Percentiles rank a stretch among this genome's conserved stretches.
These are phyloP conservation scores for Pseudotriccus pelzelni DNA, from an alignment of 2,797 vertebrate genomes.

Conservation along the genomic window DNA sequence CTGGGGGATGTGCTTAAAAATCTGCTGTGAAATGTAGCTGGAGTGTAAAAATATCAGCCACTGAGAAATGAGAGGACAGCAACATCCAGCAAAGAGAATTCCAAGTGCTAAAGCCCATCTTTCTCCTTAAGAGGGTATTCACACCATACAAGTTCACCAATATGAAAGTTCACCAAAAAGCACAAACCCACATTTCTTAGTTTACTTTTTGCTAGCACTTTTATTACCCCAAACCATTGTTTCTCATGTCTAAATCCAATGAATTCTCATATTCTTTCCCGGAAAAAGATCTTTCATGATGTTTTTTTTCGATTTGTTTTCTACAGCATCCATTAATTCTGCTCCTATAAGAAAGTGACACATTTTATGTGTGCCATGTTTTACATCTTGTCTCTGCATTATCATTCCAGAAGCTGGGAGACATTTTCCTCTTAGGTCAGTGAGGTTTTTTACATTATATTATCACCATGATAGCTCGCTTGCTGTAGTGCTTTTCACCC, in stretches of 20 bases:
- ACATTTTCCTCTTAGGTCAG: neutral
- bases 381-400: neutral
- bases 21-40: neutral
- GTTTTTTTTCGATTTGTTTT: neutral
- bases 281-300: neutral
- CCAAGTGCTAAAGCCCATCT: neutral
- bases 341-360: neutral
- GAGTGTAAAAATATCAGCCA: neutral
- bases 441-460: neutral
- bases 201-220: neutral
- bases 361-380: neutral
- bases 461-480: neutral
- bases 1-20: neutral
- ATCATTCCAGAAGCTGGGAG: neutral
- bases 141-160: neutral
- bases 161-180: neutral
- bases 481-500: neutral
- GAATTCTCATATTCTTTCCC: neutral
- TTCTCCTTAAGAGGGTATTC: neutral
- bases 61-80: neutral
- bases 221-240: neutral
- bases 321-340: neutral
- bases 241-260: neutral
- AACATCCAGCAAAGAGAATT: neutral
- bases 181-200: neutral